Conservation (phyloP, 2,113 vertebrate species). For the Chlorodrepanis virens region DNA sequence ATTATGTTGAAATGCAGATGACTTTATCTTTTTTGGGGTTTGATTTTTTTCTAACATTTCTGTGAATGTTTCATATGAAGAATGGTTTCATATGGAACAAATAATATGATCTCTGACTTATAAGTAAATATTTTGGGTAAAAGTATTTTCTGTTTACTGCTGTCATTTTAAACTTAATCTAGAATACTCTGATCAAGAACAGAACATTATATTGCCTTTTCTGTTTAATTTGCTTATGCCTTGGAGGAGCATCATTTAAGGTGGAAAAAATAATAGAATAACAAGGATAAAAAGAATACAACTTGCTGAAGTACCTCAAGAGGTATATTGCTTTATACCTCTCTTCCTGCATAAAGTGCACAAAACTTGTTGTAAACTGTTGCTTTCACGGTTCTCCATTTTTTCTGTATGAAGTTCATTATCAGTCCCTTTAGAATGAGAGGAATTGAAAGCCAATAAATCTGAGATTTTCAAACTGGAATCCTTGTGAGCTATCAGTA, state of each 20-base stretch:
- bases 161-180: neutral
- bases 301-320: neutral
- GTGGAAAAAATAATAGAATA: neutral
- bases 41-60: neutral
- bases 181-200: neutral
- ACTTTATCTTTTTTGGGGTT: neutral
- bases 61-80: neutral
- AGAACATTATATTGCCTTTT: accelerated
- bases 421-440: neutral
- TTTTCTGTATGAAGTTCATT: neutral
- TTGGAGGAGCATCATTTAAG: neutral
- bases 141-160: neutral
- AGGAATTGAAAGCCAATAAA: neutral
- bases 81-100: neutral
- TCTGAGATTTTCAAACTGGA: neutral
- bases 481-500: neutral
- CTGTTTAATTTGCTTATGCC: neutral
- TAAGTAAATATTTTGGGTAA: neutral
- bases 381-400: neutral
- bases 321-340: neutral
- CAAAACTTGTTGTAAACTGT: neutral
- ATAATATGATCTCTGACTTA: neutral
- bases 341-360: neutral
- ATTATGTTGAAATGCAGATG: neutral
- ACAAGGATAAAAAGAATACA: neutral